phyloP scores from a whole-genome alignment of 2,113 vertebrate genomes.

The Probosciger aterrimus region DNA sequence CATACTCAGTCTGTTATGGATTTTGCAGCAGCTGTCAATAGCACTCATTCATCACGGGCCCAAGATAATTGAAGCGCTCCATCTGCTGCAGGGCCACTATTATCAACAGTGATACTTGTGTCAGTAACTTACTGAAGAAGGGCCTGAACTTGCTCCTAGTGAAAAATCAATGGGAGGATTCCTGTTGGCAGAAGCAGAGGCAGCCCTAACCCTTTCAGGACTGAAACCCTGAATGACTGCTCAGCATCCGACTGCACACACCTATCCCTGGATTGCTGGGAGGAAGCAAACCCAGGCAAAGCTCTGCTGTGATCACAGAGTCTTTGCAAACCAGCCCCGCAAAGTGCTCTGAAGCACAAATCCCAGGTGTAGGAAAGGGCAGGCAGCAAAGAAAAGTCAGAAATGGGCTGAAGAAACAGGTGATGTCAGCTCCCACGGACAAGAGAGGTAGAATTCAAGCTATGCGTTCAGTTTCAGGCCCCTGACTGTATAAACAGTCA shows the following conservation, averaged over 20 bases:
- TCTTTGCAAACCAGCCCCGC: neutral
- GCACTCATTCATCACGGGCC: conserved; percentile 46
- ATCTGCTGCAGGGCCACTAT: conserved; percentile 63
- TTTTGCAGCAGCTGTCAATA: conserved; percentile 69
- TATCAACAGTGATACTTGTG: conserved; percentile 59
- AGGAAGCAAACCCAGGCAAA: neutral
- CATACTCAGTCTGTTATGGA: conserved; percentile 58
- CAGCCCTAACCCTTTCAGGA: conserved; percentile 41
- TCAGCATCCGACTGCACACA: accelerated
- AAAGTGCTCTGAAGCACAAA: neutral
- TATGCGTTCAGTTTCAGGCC: neutral
- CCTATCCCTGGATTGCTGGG: neutral
- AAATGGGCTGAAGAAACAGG: neutral
- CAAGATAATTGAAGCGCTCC: conserved; percentile 64
- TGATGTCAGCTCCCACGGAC: neutral
- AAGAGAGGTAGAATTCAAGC: neutral
- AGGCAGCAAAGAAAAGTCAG: neutral
- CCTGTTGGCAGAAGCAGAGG: neutral
- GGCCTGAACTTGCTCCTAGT: conserved; percentile 44
- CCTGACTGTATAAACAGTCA: neutral
- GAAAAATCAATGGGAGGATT: conserved; percentile 44
- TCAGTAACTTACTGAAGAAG: conserved; percentile 57
- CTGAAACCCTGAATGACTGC: neutral
- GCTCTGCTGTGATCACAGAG: neutral
- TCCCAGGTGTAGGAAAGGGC: neutral